Percentiles rank a stretch among this genome's conserved stretches.
Evolutionary conservation across 1,140 invertebrate species (phyloP).

Genomic region (Oryzaephilus surinamensis): DNA sequence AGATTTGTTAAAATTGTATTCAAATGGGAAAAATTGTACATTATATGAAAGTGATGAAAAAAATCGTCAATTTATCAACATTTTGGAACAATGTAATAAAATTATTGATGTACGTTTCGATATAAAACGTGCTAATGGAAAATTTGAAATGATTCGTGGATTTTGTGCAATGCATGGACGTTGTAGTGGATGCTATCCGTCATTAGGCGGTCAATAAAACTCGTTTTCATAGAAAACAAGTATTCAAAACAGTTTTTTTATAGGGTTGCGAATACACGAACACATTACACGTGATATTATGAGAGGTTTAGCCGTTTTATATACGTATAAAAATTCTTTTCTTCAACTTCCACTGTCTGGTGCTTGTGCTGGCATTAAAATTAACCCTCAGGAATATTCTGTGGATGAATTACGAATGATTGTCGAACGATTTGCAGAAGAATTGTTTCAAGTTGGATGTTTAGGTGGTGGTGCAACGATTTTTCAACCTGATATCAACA

Average conservation of each 20-base stretch:
- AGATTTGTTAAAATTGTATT: too few relatives aligned
- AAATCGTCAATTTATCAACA: too few relatives aligned
- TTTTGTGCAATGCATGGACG: conserved; percentile 78
- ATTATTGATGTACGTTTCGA: conserved; percentile 72
- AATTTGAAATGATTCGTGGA: conserved; percentile 68
- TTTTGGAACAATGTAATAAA: conserved; percentile 64
- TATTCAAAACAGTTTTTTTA: conserved; percentile 43
- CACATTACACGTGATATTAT: conserved; percentile 67
- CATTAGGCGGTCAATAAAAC: conserved; percentile 21
- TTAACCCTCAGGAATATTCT: conserved; percentile 69
- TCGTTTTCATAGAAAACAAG: neutral
- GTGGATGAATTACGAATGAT: conserved; percentile 74
- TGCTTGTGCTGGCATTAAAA: conserved; percentile 78
- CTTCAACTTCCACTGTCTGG: conserved; percentile 74
- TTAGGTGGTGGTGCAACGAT: conserved; percentile 65
- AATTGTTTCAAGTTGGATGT: conserved; percentile 63
- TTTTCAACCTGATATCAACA: conserved; percentile 76
- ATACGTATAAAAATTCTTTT: conserved; percentile 75
- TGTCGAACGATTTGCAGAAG: conserved; percentile 68
- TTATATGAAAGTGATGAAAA: too few relatives aligned
- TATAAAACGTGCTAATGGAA: conserved; percentile 61
- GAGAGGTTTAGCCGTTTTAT: conserved; percentile 72
- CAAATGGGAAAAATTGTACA: too few relatives aligned
- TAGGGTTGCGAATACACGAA: conserved; percentile 67
- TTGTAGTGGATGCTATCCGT: conserved; percentile 50